phyloP scores from a whole-genome alignment of 2,888 invertebrate species.

The Platycheirus albimanus region DNA sequence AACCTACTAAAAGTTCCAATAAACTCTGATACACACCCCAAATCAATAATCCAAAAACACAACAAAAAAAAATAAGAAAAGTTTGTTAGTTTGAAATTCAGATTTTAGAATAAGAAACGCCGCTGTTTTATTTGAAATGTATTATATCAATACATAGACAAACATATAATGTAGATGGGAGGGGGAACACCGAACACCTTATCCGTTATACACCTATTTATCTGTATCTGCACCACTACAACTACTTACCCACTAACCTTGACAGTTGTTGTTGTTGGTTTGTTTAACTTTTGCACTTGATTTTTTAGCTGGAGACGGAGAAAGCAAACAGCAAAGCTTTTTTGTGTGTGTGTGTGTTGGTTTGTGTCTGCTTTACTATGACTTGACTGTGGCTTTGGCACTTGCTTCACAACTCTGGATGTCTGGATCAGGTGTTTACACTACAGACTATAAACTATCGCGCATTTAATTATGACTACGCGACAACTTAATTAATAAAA shows the following conservation, averaged over 20 bases:
- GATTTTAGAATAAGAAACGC: too few species aligned
- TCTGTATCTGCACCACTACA: not conserved
- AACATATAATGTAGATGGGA: too few species aligned
- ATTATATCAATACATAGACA: too few species aligned
- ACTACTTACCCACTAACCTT: slow-evolving; percentile 61
- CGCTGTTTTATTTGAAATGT: too few species aligned
- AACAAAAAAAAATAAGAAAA: not conserved
- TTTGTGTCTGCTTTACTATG: too few species aligned
- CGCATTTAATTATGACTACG: slow-evolving; percentile 16
- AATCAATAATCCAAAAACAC: slow-evolving; percentile 9
- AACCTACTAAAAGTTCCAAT: not conserved
- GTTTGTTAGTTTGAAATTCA: not conserved
- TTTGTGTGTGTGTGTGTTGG: slow-evolving; percentile 15
- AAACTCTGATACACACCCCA: slow-evolving; percentile 4
- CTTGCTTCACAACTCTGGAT: slow-evolving; percentile 37
- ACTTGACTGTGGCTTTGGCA: slow-evolving; percentile 33
- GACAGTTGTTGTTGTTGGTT: slow-evolving; percentile 38
- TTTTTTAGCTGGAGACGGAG: slow-evolving; percentile 15
- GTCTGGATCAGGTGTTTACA: slow-evolving; percentile 19
- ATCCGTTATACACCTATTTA: too few species aligned
- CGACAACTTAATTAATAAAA: slow-evolving; percentile 2
- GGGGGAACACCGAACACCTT: too few species aligned
- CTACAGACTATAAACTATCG: not conserved
- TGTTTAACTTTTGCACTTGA: slow-evolving; percentile 31
- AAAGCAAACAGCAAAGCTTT: slow-evolving; percentile 7